Evolutionary conservation across 2,797 vertebrate species (phyloP).

Genomic region (Orestias chungarensis): DNA sequence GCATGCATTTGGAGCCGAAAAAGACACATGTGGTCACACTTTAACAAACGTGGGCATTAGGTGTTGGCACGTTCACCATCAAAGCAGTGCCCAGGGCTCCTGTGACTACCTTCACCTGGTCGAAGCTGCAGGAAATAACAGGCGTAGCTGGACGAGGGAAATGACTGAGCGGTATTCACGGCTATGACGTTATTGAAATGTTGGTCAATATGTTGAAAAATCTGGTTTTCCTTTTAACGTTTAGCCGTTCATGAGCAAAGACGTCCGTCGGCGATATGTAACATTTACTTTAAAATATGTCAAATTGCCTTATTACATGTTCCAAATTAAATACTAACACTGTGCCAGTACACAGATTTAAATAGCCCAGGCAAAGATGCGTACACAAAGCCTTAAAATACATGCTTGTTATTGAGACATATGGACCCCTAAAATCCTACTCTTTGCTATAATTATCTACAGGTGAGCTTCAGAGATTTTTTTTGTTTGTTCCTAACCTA

Average conservation of each 20-base stretch:
- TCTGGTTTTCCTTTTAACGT: conserved; percentile 39
- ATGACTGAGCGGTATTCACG: conserved; percentile 40
- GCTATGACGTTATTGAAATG: conserved; percentile 46
- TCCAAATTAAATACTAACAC: conserved; percentile 31
- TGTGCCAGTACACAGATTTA: background rate
- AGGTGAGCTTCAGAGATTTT: background rate
- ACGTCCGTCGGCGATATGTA: conserved; percentile 58
- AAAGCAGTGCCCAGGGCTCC: conserved; percentile 51
- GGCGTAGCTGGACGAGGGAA: conserved; percentile 23
- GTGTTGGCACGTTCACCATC: conserved; percentile 58
- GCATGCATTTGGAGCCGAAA: conserved; percentile 47
- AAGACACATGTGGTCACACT: conserved; percentile 44
- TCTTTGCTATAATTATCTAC: background rate
- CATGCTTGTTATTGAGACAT: background rate
- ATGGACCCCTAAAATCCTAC: background rate
- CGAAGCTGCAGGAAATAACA: conserved; percentile 40
- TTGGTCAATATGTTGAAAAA: conserved; percentile 42
- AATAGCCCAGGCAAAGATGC: background rate
- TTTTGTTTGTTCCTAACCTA: background rate
- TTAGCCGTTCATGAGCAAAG: conserved; percentile 31
- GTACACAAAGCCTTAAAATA: background rate
- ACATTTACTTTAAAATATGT: conserved; percentile 65
- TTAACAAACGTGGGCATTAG: conserved; percentile 75
- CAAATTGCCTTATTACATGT: conserved; percentile 58
- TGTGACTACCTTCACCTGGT: conserved; percentile 41